Conservation (phyloP, 2,888 invertebrate genomes). For the Phyllotreta striolata region DNA sequence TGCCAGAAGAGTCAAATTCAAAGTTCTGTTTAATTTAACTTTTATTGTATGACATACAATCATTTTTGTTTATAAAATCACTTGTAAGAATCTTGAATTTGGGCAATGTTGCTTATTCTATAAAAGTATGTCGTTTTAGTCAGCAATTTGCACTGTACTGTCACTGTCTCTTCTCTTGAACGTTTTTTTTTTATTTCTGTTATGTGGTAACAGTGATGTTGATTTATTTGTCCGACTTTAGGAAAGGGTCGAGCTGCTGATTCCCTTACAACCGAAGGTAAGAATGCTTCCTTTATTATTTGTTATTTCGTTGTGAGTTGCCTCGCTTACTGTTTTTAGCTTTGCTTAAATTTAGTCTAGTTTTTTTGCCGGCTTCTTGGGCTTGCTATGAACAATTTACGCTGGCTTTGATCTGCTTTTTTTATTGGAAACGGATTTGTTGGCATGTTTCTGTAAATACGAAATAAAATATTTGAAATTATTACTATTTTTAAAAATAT, state of each 20-base stretch:
- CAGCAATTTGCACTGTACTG: no score
- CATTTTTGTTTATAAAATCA: no score
- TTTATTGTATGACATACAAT: no score
- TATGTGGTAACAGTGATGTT: slow-evolving; percentile 56
- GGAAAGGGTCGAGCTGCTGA: slow-evolving; percentile 76
- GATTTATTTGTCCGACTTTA: slow-evolving; percentile 62
- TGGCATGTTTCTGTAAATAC: no score
- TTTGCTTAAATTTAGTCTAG: slow-evolving; percentile 4
- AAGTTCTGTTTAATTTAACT: no score
- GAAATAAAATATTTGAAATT: no score
- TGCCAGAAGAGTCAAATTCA: no score
- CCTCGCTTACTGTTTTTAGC: slow-evolving; percentile 40
- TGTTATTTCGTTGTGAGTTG: slow-evolving; percentile 23
- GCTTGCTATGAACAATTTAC: slow-evolving; percentile 14
- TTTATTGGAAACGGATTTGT: no score
- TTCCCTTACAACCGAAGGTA: slow-evolving; percentile 76
- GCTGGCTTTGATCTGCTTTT: slow-evolving; percentile 1
- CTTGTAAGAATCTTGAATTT: no score
- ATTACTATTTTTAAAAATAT: no score
- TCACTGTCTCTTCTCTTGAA: slow-evolving; percentile 6
- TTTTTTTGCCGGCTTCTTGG: not conserved
- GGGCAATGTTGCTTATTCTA: no score
- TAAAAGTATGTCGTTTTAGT: no score
- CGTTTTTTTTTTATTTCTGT: slow-evolving; percentile 35
- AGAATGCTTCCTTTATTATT: slow-evolving; percentile 54